Conservation (phyloP, 1,140 invertebrate species). For the Cataglyphis hispanica region DNA sequence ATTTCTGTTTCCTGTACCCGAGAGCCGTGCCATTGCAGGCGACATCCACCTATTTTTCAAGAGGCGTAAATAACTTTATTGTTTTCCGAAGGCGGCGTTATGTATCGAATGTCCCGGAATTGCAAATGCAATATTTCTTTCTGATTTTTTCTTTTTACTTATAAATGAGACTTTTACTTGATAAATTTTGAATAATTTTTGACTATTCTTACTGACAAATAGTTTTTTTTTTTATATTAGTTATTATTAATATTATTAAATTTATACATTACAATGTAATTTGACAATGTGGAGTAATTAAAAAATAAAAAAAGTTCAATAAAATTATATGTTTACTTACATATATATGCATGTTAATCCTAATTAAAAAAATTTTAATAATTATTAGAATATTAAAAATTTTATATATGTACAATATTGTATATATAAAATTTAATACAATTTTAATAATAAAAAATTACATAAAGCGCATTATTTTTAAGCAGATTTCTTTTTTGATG, state of each 20-base stretch:
- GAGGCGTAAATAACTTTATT: constrained; percentile 43
- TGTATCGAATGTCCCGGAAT: not conserved
- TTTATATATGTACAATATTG: too few species aligned
- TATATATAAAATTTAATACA: not conserved
- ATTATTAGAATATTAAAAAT: too few species aligned
- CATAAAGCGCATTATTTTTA: not conserved
- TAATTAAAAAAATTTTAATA: not conserved
- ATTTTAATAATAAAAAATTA: not conserved
- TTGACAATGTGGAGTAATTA: not conserved
- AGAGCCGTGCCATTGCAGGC: not conserved
- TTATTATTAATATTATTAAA: constrained; percentile 1
- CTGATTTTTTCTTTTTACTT: not conserved
- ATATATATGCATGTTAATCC: not conserved
- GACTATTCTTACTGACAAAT: too few species aligned
- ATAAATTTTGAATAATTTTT: not conserved
- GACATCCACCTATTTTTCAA: constrained; percentile 8
- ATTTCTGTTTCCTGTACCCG: constrained; percentile 35
- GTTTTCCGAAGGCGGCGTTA: constrained; percentile 5
- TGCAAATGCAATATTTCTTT: not conserved
- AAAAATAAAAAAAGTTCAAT: not conserved
- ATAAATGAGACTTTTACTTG: not conserved
- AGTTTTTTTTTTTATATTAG: not conserved
- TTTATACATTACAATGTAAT: not conserved
- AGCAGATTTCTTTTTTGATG: not conserved
- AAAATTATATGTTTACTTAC: too few species aligned